Evolutionary conservation across 2,797 vertebrate species (phyloP).

Genomic region (Scolopax bukidnonensis): DNA sequence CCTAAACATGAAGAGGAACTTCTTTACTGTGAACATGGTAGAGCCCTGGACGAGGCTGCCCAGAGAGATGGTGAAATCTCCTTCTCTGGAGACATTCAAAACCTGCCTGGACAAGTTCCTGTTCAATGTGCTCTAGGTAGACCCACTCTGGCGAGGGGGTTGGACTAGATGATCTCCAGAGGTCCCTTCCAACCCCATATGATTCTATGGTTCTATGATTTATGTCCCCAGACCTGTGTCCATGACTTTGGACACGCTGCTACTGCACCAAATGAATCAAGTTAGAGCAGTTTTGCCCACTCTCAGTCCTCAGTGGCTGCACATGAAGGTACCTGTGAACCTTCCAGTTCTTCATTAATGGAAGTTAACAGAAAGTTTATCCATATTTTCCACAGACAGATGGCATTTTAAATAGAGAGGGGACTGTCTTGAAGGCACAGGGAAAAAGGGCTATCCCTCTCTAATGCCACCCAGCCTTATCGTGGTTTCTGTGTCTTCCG

Average conservation of each 20-base stretch:
- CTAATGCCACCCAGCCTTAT: not conserved
- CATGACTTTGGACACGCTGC: not conserved
- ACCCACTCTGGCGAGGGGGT: too few species aligned
- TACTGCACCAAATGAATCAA: rapidly evolving
- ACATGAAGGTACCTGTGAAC: not conserved
- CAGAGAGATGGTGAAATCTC: too few species aligned
- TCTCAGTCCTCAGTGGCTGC: not conserved
- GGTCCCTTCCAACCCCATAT: too few species aligned
- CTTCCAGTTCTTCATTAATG: not conserved
- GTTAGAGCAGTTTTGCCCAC: not conserved
- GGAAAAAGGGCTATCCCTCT: not conserved
- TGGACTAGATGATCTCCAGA: too few species aligned
- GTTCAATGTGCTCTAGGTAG: too few species aligned
- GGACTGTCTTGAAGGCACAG: not conserved
- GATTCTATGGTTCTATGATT: not conserved
- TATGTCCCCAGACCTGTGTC: rapidly evolving
- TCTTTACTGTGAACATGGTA: too few species aligned
- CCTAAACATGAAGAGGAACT: too few species aligned
- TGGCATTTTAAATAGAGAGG: not conserved
- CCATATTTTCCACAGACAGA: not conserved
- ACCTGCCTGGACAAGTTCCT: too few species aligned
- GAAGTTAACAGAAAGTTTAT: not conserved
- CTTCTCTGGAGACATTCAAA: too few species aligned
- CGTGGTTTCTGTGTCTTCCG: not conserved
- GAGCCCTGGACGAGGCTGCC: too few species aligned